Conservation (phyloP, 1,140 invertebrate genomes). For the Papilio polyxenes region DNA sequence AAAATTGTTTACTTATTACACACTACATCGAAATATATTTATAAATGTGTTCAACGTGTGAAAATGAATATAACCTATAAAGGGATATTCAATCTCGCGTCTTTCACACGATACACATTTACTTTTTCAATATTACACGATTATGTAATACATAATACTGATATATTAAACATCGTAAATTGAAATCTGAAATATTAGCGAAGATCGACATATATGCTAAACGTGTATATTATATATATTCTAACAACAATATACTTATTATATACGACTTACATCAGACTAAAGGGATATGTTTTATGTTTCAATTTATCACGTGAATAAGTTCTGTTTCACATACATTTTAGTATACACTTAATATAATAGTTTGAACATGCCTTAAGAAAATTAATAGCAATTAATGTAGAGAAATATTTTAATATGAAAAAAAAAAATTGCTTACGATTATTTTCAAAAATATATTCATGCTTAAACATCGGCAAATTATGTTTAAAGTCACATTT, state of each 20-base stretch:
- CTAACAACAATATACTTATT: slow-evolving; percentile 56
- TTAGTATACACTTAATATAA: slow-evolving; percentile 27
- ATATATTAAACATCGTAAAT: slow-evolving; percentile 23
- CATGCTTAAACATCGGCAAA: slow-evolving; percentile 41
- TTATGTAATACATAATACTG: slow-evolving; percentile 13
- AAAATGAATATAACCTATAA: slow-evolving; percentile 60
- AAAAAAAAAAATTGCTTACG: background rate
- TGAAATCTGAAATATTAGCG: slow-evolving; percentile 26
- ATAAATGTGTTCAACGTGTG: slow-evolving; percentile 66
- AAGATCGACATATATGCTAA: slow-evolving; percentile 40
- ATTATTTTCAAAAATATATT: background rate
- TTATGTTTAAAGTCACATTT: slow-evolving; percentile 77
- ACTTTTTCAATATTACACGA: slow-evolving; percentile 37
- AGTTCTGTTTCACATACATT: slow-evolving; percentile 26
- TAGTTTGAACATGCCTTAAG: background rate
- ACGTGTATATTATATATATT: slow-evolving; percentile 49
- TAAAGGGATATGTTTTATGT: slow-evolving; percentile 78
- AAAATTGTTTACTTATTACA: background rate
- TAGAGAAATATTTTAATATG: background rate
- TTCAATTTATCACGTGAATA: slow-evolving; percentile 71
- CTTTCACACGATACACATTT: slow-evolving; percentile 66
- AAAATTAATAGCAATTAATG: background rate
- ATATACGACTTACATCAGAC: slow-evolving; percentile 62
- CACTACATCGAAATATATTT: slow-evolving; percentile 37
- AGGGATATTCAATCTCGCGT: slow-evolving; percentile 70